Conservation (phyloP, 2,113 vertebrate genomes). For the Apodemus speciosus region DNA sequence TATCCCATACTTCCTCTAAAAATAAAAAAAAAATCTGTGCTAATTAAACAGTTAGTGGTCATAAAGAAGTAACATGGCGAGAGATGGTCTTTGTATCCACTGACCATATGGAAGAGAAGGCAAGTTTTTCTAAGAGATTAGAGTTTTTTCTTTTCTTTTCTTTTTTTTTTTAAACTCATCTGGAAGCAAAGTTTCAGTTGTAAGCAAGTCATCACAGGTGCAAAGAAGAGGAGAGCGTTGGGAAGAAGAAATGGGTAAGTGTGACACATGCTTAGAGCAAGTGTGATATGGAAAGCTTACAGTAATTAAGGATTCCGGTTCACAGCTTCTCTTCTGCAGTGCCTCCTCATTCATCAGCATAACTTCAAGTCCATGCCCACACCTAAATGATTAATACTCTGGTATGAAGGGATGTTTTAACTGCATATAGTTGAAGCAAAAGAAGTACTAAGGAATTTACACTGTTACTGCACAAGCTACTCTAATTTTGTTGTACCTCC, state of each 20-base stretch:
- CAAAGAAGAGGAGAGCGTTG: background rate
- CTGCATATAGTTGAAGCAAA: background rate
- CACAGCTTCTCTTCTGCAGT: background rate
- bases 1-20: background rate
- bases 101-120: background rate
- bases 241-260: background rate
- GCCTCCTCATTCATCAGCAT: background rate
- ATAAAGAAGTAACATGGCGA: background rate
- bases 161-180: background rate
- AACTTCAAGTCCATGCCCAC: background rate
- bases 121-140: background rate
- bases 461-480: background rate
- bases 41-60: background rate
- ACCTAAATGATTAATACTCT: background rate
- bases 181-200: constrained; percentile 13
- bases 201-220: background rate
- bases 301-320: background rate
- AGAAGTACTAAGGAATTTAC: background rate
- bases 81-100: background rate
- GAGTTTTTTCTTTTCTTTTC: background rate
- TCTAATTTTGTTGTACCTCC: background rate
- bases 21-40: background rate
- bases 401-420: background rate
- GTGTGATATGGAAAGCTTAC: background rate
- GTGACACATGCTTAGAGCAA: background rate